Evolutionary conservation across 2,113 vertebrate species (phyloP).

Genomic region (Hystrix cristata): DNA sequence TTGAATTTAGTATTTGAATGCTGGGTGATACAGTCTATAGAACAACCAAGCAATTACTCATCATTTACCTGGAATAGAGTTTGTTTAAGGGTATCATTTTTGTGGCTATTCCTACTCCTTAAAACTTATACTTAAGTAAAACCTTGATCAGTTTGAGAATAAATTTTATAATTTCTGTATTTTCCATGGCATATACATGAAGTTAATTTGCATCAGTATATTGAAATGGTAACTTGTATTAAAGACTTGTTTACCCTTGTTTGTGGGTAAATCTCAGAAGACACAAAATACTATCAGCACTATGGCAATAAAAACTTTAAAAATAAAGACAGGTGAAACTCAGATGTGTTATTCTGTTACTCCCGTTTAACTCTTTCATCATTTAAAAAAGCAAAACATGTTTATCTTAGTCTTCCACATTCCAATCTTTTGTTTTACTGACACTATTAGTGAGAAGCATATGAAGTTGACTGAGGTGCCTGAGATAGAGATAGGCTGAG

Average conservation of each 20-base stretch:
- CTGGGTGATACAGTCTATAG: background rate
- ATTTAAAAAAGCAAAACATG: background rate
- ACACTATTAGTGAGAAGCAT: background rate
- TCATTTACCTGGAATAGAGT: background rate
- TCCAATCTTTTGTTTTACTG: background rate
- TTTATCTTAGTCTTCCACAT: background rate
- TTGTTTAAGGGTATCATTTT: background rate
- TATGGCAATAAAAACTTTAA: background rate
- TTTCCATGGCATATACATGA: background rate
- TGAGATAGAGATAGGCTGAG: background rate
- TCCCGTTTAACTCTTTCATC: background rate
- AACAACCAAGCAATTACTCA: background rate
- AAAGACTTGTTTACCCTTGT: background rate
- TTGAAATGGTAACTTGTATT: background rate
- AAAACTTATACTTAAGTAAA: background rate
- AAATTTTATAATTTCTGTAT: background rate
- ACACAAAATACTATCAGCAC: background rate
- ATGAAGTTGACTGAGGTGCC: background rate
- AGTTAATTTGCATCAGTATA: background rate
- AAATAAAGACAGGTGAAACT: background rate
- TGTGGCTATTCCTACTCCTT: background rate
- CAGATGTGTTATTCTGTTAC: background rate
- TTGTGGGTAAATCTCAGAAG: background rate
- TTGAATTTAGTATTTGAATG: background rate
- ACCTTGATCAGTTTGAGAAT: background rate